Evolutionary conservation across 2,888 invertebrate genomes (phyloP), one percentile per base, ranked within the genome.

Genomic region (Chydorus sphaericus): DNA sequence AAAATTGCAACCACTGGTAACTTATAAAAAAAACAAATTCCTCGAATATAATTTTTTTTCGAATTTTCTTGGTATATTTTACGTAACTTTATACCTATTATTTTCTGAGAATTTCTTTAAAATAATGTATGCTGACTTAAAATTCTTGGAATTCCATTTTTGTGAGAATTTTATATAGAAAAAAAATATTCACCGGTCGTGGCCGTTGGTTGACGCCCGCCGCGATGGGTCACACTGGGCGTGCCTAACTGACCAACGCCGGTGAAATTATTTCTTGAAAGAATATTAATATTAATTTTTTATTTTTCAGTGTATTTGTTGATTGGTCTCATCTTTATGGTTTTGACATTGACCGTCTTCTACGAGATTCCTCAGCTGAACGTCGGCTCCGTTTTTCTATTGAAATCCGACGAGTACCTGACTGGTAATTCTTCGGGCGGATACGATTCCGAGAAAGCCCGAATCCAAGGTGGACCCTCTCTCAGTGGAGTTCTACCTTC

Each of bases 331-430:
- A 82, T 85, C 18, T 82, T 83, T 71, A 80, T 89, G 76, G 86
- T 90, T 85, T 74, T 89, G 63, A 79, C 83, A 14, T 71, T 90
- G 65, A 84, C 86, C 2, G 82, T 88, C 28, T 83, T 89, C 72
- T 88, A 88, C 71, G 88, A 89, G 69, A 86, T 91, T 62, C 90
- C 90, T 4, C 86, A 90, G 72, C 74, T 90, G 63, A 89, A 90
- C 70, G 71, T 90, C 58, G 85, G 86, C 61, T 76, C 82, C 59
- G 78, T 86, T 44, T 87, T 88, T 70, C 80, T 84, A 51, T 75
- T 82, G 60, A 69, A 71, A 62, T 74, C 73, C 52, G 76, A 80
- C 60, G 69, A 69, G 36, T 57, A 56, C 38, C 28, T 54, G 26
- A 11, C 51, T 4, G 36, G 37, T 26, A 14, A 39, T 56, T 73